A percentile compares a stretch with the other conserved stretches of the same genome.
Conservation (phyloP, 2,888 invertebrate species). For the Philereme vetulata region DNA sequence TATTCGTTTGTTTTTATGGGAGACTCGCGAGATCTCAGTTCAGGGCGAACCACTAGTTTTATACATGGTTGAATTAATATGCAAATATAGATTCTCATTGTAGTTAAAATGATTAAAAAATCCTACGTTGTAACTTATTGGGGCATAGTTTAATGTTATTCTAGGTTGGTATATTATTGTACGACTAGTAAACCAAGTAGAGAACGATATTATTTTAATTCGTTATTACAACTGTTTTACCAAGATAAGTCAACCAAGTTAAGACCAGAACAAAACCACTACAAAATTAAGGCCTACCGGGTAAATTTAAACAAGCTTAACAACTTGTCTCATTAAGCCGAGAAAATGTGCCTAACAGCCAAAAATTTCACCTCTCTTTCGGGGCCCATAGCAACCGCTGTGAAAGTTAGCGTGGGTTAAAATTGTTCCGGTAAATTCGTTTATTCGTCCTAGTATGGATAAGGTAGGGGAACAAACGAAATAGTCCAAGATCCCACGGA, state of each 20-base stretch:
- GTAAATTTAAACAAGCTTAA: constrained; percentile 55
- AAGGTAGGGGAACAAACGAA: constrained; percentile 59
- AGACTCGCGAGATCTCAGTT: no score
- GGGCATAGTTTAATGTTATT: no score
- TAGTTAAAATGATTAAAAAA: not conserved
- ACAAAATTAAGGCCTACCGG: constrained; percentile 34
- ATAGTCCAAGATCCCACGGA: no score
- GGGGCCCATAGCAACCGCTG: constrained; percentile 45
- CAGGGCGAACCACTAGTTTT: no score
- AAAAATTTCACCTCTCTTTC: constrained; percentile 55
- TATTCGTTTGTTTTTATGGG: no score
- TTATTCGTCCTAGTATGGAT: constrained; percentile 64
- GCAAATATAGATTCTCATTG: not conserved
- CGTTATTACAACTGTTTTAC: constrained; percentile 1
- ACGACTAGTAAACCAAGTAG: not conserved
- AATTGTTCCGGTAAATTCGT: constrained; percentile 78
- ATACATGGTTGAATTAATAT: no score
- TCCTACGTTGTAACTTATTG: no score
- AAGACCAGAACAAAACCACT: constrained; percentile 24
- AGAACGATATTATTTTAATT: not conserved
- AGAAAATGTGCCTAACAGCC: constrained; percentile 45
- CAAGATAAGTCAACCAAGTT: constrained; percentile 24
- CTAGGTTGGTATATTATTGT: no score
- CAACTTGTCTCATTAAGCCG: constrained; percentile 58
- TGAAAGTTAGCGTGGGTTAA: constrained; percentile 71